Evolutionary conservation across 2,888 invertebrate genomes (phyloP), one percentile per base, ranked within the genome.

Genomic region (Eucera pruinosa): DNA sequence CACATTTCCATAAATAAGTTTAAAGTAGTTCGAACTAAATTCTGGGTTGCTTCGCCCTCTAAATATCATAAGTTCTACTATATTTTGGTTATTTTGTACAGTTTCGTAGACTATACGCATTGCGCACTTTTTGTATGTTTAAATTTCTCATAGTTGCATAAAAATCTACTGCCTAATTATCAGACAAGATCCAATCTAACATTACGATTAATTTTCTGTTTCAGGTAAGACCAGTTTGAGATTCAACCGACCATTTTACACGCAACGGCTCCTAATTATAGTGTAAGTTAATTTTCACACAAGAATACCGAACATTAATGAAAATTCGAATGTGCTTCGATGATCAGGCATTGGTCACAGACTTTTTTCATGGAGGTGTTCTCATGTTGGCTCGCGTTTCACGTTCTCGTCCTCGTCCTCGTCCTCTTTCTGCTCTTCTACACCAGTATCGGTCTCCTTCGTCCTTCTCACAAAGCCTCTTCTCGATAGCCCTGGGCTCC

Each of bases 381-480:
- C 81, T 85, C 85, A 82, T 81, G 82, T 80, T 66, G 62, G 67
- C 71, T 84, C 76, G 64, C 66, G 60, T 82, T 86, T 80, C 81
- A 54, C 64, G 52, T 71, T 41, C 64, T 66, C 57, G 66, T 72
- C 62, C 43, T 58, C 67, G 65, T 72, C 66, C 70, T 60, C 64
- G 57, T 74, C 61, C 70, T 43, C 54, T 27, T 68, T 50, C 57
- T 41, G 25, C 25, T 50, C 5, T 57, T 62, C 47, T 11, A 3
- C 2, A 5, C 27, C 36, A 5, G 23, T 66, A 52, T 41, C 72
- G n/a, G 36, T 45, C 50, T 52, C 52, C 50, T 55, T 73, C 72
- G 48, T 57, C 55, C 76, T 65, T 62, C 65, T 67, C 57, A 77
- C 71, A 79, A 76, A 36, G 33, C 33, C 33, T 33, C 81, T 54